Evolutionary conservation across 2,888 invertebrate species (phyloP).

Genomic region (Atethmia centrago): DNA sequence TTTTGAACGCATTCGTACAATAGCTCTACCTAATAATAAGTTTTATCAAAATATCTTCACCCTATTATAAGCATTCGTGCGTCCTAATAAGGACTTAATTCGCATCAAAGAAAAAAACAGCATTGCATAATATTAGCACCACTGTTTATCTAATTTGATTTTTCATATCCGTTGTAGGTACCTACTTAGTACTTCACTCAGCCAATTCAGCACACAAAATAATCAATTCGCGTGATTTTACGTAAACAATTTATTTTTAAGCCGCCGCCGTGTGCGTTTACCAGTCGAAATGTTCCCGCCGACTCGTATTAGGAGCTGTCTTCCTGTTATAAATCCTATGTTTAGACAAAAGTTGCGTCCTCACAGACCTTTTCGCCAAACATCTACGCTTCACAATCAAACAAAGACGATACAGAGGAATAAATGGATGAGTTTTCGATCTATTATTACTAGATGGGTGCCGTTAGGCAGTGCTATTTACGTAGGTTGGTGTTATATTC

Average conservation of each 20-base stretch:
- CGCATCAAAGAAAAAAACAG: background rate
- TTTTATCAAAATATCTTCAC: background rate
- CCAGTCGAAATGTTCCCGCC: constrained; percentile 83
- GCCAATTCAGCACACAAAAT: constrained; percentile 55
- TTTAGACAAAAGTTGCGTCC: constrained; percentile 83
- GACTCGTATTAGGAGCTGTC: constrained; percentile 87
- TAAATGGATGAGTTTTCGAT: constrained; percentile 92
- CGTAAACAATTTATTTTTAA: constrained; percentile 82
- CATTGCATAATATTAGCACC: constrained; percentile 28
- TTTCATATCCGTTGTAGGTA: constrained; percentile 54
- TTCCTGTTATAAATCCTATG: constrained; percentile 88
- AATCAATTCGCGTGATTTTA: constrained; percentile 70
- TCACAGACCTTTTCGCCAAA: constrained; percentile 86
- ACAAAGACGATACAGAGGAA: constrained; percentile 85
- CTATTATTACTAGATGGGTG: constrained; percentile 92
- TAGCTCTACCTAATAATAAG: background rate
- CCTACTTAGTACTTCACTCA: constrained; percentile 34
- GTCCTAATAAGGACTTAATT: constrained; percentile 3
- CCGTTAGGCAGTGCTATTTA: constrained; percentile 92
- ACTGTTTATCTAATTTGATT: constrained; percentile 63
- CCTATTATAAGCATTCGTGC: fast-evolving
- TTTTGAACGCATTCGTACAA: constrained; percentile 59
- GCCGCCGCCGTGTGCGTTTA: constrained; percentile 75
- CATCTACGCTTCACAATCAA: constrained; percentile 78
- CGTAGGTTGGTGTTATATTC: constrained; percentile 88